Conservation (phyloP, 1,140 invertebrate genomes). For the Drosophila pallidifrons region DNA sequence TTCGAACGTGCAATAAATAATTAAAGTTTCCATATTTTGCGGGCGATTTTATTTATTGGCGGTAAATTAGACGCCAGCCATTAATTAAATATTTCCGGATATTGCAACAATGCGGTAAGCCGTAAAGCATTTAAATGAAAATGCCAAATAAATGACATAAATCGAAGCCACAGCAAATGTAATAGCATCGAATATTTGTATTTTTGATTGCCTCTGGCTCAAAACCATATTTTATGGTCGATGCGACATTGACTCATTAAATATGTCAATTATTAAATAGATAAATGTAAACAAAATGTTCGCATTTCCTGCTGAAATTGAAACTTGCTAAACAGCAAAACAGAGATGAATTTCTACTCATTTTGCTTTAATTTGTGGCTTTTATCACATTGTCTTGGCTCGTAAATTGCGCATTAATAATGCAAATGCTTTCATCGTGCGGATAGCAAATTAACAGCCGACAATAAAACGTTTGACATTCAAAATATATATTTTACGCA, state of each 20-base stretch:
- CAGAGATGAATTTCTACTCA: neutral
- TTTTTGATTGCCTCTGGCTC: slow-evolving; percentile 20
- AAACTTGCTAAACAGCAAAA: too few relatives aligned
- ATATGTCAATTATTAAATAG: slow-evolving; percentile 45
- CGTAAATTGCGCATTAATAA: neutral
- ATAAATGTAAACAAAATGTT: neutral
- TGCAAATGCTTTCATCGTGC: neutral
- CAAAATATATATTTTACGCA: neutral
- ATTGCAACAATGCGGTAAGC: slow-evolving; percentile 32
- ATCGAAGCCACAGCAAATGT: slow-evolving; percentile 16
- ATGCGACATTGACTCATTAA: slow-evolving; percentile 50
- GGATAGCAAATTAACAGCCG: neutral
- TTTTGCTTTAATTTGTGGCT: neutral
- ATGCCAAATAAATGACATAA: slow-evolving; percentile 16
- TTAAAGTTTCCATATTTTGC: slow-evolving; percentile 6
- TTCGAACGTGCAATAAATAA: slow-evolving; percentile 19
- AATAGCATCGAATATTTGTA: slow-evolving; percentile 2
- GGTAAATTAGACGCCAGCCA: neutral
- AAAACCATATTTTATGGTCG: slow-evolving; percentile 45
- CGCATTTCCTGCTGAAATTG: too few relatives aligned
- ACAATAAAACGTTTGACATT: neutral
- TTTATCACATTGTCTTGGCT: neutral
- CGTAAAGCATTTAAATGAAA: slow-evolving; percentile 46
- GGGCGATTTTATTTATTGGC: neutral
- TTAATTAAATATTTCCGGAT: slow-evolving; percentile 44